Percentiles rank a stretch among this genome's conserved stretches.
Evolutionary conservation across 2,113 vertebrate genomes (phyloP).

Genomic region (Saimiri boliviensis): DNA sequence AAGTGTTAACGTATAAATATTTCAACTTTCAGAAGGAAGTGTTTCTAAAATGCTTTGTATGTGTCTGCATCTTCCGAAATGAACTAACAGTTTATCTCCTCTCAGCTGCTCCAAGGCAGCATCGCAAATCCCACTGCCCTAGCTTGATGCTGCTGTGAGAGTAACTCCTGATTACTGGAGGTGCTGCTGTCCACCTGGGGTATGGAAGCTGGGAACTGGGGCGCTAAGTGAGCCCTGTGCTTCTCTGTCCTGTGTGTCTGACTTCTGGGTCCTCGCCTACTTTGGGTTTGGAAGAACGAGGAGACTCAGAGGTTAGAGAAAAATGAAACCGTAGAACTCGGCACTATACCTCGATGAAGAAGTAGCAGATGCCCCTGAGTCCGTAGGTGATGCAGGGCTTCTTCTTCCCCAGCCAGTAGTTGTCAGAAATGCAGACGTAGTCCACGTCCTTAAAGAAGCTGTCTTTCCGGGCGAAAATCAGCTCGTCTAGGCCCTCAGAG

Average conservation of each 20-base stretch:
- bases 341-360: slow-evolving; percentile 89
- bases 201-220: neutral
- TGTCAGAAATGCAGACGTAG: slow-evolving; percentile 98
- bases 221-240: neutral
- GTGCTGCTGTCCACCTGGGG: neutral
- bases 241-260: no score
- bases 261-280: neutral
- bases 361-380: slow-evolving; percentile 96
- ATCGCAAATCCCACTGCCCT: neutral
- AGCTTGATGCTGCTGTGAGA: neutral
- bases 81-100: neutral
- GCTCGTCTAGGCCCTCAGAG: slow-evolving; percentile 94
- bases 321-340: fast-evolving
- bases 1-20: neutral
- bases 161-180: no score
- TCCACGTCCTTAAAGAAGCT: slow-evolving; percentile 95
- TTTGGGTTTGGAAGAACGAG: neutral
- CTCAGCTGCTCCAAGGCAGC: fast-evolving
- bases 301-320: neutral
- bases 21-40: neutral
- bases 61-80: neutral
- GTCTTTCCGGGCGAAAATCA: slow-evolving; percentile 91
- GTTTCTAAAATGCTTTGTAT: no score
- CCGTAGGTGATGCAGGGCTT: slow-evolving; percentile 99
- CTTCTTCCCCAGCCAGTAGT: slow-evolving; percentile 97